Evolutionary conservation across 2,113 vertebrate species (phyloP).

Genomic region (Amazona guildingii): DNA sequence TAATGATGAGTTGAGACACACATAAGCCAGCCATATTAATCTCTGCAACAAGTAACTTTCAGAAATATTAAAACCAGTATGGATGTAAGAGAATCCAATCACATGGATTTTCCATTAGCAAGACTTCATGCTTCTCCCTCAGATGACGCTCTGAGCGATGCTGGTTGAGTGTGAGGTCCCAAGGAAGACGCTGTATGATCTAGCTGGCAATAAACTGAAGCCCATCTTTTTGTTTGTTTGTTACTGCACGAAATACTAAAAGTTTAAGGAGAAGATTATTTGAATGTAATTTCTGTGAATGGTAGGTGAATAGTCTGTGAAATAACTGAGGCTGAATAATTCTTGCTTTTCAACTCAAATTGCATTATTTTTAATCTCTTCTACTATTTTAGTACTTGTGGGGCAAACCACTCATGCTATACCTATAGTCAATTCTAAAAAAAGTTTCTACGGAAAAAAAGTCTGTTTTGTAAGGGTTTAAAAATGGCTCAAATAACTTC

Average conservation of each 20-base stretch:
- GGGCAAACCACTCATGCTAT: background rate
- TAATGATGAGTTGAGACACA: background rate
- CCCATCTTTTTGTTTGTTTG: background rate
- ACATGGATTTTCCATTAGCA: background rate
- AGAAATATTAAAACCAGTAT: background rate
- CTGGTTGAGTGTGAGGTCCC: background rate
- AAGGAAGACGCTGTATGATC: fast-evolving
- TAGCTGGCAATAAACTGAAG: background rate
- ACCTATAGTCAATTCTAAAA: background rate
- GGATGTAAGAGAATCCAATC: background rate
- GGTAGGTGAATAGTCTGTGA: background rate
- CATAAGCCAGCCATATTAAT: background rate
- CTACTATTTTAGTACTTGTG: background rate
- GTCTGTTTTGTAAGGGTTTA: background rate
- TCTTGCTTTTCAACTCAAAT: background rate
- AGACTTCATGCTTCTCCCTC: background rate
- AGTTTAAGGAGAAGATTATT: background rate
- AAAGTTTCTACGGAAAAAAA: background rate
- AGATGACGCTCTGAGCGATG: background rate
- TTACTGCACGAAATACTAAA: background rate
- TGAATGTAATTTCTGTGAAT: background rate
- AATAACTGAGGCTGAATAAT: background rate
- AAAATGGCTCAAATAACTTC: background rate
- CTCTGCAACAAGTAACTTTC: background rate
- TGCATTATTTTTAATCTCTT: background rate